Base-by-base conservation (phyloP, 2,797 vertebrate species). In the Schizopygopsis pylzovi region DNA sequence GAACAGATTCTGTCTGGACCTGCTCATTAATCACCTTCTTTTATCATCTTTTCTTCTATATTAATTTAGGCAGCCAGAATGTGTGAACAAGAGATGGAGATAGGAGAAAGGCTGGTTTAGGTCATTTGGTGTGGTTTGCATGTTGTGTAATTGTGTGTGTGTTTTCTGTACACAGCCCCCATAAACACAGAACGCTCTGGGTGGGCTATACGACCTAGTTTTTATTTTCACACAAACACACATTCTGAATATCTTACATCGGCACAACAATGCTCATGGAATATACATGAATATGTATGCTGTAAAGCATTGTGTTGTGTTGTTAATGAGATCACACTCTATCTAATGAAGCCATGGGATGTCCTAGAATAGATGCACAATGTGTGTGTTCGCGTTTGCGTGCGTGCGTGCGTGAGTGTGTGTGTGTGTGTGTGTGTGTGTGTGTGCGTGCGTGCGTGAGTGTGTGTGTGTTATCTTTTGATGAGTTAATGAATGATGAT, bases 201-300 rank as follows among this genome's bases (percentile, higher is more conserved):
- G 94, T 95, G 93, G 94, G 94, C 92, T 92, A 92, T 92, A 93
- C 93, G 94, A 92, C 94, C 94, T 95, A 95, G 90, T 94, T 95
- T 91, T 92, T 90, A 93, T 93, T 91, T 93, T 90, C 91, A 77
- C 56, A 86, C 43, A 86, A 43, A 85, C 67, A 81, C 77, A 86
- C 43, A 54, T 52, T 73, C 45, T 73, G 43, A 61, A 78, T 39
- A 67, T 28, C 16, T 83, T 79, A 87, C 56, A 80, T 73, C 39
- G 13, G 71, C 86, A 87, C 82, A 87, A 56, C 65, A 11, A 41
- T 52, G 79, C 45, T 73, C 79, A 76, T 47, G n/a, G n/a, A 84
- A 68, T 59, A 65, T 75, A 72, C 70, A 81, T 87, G 77, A 85
- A 87, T 85, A 87, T 85, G 61, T 47, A 89, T 87, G 83, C 47